A percentile compares a stretch with the other conserved stretches of the same genome.
Evolutionary conservation across 2,797 vertebrate species (phyloP).

Genomic region (Myioborus melanocephalus): DNA sequence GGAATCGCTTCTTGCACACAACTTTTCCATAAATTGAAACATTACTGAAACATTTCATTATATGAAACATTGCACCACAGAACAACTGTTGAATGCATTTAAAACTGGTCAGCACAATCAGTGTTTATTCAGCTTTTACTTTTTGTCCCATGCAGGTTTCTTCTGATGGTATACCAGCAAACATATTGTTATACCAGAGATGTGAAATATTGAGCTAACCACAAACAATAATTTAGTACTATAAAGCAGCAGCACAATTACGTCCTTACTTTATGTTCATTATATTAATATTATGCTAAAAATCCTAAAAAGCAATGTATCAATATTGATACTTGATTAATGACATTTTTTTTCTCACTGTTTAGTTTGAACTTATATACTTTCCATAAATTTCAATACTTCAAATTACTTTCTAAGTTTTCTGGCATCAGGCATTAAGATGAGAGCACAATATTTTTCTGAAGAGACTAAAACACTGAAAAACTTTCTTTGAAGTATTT

Average conservation of each 20-base stretch:
- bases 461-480: background rate
- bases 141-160: background rate
- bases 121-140: background rate
- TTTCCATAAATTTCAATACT: background rate
- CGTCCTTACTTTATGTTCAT: background rate
- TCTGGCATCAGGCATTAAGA: background rate
- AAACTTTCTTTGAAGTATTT: fast-evolving
- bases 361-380: background rate
- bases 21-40: background rate
- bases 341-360: background rate
- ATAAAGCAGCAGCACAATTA: background rate
- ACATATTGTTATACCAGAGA: background rate
- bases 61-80: background rate
- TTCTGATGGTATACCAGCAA: background rate
- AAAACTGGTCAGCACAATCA: background rate
- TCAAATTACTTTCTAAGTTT: background rate
- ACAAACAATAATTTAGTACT: background rate
- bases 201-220: background rate
- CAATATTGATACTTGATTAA: background rate
- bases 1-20: background rate
- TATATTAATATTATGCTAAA: background rate
- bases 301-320: background rate
- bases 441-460: background rate
- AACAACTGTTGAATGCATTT: background rate
- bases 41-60: background rate